phyloP scores from a whole-genome alignment of 2,888 invertebrate species.

The Leptothorax acervorum region DNA sequence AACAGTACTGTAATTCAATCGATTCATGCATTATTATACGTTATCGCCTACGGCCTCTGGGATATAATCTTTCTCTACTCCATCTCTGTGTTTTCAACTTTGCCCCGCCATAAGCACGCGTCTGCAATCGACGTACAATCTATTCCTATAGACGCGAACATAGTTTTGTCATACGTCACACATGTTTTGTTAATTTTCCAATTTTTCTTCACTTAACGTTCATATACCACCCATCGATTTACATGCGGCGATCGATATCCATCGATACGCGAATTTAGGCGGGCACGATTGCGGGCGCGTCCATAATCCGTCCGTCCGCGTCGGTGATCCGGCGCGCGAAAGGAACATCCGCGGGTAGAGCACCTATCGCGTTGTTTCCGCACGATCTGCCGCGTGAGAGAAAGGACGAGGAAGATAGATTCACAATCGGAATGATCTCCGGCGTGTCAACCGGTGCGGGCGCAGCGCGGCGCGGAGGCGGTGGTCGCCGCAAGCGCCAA shows the following conservation, averaged over 20 bases:
- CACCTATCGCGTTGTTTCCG: slow-evolving; percentile 48
- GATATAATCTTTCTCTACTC: not conserved
- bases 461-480: slow-evolving; percentile 46
- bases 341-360: not conserved
- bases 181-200: not conserved
- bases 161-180: not conserved
- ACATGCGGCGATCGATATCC: not conserved
- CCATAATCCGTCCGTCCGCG: slow-evolving; percentile 25
- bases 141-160: not conserved
- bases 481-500: slow-evolving; percentile 58
- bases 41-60: slow-evolving; percentile 10
- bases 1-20: not conserved
- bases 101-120: not conserved
- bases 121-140: not conserved
- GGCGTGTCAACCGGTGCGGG: slow-evolving; percentile 57
- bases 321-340: slow-evolving; percentile 14
- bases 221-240: not conserved
- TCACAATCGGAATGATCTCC: slow-evolving; percentile 67
- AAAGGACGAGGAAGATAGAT: slow-evolving; percentile 65
- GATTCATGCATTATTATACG: slow-evolving; percentile 19
- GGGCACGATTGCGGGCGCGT: slow-evolving; percentile 19
- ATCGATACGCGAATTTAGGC: not conserved
- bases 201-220: not conserved
- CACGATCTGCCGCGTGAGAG: slow-evolving; percentile 44
- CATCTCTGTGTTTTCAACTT: not conserved